A percentile compares a stretch with the other conserved stretches of the same genome.
phyloP scores from a whole-genome alignment of 2,888 invertebrate genomes.

The Lypha dubia region DNA sequence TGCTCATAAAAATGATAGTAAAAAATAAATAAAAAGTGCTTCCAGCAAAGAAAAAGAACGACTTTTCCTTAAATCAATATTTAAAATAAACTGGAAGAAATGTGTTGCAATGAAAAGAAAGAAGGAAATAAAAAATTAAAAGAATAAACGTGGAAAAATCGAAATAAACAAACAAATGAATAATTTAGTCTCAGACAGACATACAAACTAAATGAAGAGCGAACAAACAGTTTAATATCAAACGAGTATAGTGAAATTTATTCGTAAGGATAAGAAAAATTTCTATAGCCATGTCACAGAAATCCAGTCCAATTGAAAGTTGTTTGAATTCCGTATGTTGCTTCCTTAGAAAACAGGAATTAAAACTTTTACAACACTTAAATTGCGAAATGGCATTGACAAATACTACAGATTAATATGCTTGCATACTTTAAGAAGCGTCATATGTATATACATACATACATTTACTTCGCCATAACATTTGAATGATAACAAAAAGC shows the following conservation, averaged over 20 bases:
- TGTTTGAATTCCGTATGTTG: too few relatives aligned
- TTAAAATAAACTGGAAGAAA: conserved; percentile 25
- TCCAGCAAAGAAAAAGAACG: conserved; percentile 23
- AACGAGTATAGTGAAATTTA: not conserved
- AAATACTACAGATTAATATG: too few relatives aligned
- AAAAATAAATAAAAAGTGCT: conserved; percentile 11
- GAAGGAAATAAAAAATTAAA: too few relatives aligned
- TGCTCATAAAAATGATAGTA: conserved; percentile 53
- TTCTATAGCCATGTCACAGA: too few relatives aligned
- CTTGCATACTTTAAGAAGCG: too few relatives aligned
- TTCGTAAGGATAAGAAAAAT: not conserved
- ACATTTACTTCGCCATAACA: too few relatives aligned
- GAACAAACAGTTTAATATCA: not conserved
- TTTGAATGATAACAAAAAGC: too few relatives aligned
- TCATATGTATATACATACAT: too few relatives aligned
- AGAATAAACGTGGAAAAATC: conserved; percentile 17
- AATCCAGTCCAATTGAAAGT: too few relatives aligned
- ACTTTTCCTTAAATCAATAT: conserved; percentile 42
- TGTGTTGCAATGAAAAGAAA: not conserved
- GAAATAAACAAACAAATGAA: conserved; percentile 33
- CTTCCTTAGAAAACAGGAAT: too few relatives aligned
- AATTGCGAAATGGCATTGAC: too few relatives aligned
- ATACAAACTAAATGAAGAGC: conserved; percentile 6
- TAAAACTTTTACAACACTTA: too few relatives aligned
- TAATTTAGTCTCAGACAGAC: conserved; percentile 23